Conservation (phyloP, 30 jellyfish, hydroid and myxozoan genomes). For the Hydra vulgaris region DNA sequence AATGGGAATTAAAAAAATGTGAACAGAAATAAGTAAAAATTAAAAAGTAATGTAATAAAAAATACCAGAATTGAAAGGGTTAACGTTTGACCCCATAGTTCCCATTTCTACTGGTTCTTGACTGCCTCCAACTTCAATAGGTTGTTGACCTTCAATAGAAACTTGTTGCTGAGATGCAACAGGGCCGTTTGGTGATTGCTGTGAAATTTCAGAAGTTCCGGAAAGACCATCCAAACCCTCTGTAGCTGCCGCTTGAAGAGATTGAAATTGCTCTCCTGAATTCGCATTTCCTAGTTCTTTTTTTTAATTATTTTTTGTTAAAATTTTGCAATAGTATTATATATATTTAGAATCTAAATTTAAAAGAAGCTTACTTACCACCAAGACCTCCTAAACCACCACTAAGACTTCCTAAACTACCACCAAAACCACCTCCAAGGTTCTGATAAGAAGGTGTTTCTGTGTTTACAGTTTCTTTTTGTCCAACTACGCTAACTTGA, state of each 20-base stretch:
- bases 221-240: slow-evolving; percentile 17
- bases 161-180: neutral
- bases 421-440: slow-evolving; percentile 24
- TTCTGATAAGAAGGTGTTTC: slow-evolving; percentile 21
- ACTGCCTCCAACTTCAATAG: slow-evolving; percentile 30
- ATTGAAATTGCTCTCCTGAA: slow-evolving; percentile 7
- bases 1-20: no score
- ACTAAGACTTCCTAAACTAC: neutral
- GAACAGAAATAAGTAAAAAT: neutral
- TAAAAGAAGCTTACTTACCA: no score
- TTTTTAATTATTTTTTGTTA: neutral
- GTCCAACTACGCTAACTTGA: slow-evolving; percentile 94
- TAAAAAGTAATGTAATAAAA: no score
- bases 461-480: slow-evolving; percentile 41
- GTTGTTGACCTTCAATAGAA: slow-evolving; percentile 22
- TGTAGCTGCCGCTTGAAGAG: slow-evolving; percentile 17
- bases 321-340: neutral
- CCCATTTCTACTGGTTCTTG: slow-evolving; percentile 40
- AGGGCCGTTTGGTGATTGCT: neutral
- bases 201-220: neutral
- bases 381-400: slow-evolving; percentile 19
- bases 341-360: no score
- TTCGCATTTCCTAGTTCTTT: neutral
- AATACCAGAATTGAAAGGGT: slow-evolving; percentile 7
- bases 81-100: slow-evolving; percentile 9